Evolutionary conservation across 2,113 vertebrate species (phyloP).

Genomic region (Rhinichthys klamathensis): DNA sequence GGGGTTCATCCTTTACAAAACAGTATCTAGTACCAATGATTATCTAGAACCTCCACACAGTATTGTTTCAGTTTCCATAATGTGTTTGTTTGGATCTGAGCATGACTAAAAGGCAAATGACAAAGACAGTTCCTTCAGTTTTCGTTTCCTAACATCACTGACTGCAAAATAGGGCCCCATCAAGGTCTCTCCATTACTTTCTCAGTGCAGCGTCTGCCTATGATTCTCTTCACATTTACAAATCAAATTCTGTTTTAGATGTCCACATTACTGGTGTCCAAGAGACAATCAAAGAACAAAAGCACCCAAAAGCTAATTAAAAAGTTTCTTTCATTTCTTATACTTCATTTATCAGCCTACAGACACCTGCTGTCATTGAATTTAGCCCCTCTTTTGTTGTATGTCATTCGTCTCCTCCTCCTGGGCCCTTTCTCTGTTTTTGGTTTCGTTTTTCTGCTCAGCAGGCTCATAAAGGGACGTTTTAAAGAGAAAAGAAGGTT

Average conservation of each 20-base stretch:
- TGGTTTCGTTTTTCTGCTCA: conserved; percentile 45
- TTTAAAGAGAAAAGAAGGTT: conserved; percentile 22
- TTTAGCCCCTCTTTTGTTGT: not conserved
- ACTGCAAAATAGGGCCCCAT: conserved; percentile 47
- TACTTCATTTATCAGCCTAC: not conserved
- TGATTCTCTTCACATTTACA: not conserved
- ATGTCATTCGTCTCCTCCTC: conserved; percentile 17
- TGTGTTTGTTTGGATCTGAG: not conserved
- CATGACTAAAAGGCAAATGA: not conserved
- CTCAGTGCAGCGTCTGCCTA: not conserved
- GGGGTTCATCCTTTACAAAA: too few species aligned
- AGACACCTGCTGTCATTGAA: not conserved
- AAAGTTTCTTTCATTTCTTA: not conserved
- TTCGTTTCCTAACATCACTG: conserved; percentile 57
- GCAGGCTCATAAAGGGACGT: too few species aligned
- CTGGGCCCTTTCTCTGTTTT: conserved; percentile 35
- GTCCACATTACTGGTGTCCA: not conserved
- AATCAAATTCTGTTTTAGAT: not conserved
- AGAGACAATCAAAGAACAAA: not conserved
- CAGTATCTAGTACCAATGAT: too few species aligned
- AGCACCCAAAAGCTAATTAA: too few species aligned
- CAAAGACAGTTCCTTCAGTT: conserved; percentile 53
- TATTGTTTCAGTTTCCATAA: not conserved
- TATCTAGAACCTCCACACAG: too few species aligned
- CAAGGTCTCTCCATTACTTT: conserved; percentile 25